Evolutionary conservation across 2,113 vertebrate species (phyloP).

Genomic region (Paramisgurnus dabryanus): DNA sequence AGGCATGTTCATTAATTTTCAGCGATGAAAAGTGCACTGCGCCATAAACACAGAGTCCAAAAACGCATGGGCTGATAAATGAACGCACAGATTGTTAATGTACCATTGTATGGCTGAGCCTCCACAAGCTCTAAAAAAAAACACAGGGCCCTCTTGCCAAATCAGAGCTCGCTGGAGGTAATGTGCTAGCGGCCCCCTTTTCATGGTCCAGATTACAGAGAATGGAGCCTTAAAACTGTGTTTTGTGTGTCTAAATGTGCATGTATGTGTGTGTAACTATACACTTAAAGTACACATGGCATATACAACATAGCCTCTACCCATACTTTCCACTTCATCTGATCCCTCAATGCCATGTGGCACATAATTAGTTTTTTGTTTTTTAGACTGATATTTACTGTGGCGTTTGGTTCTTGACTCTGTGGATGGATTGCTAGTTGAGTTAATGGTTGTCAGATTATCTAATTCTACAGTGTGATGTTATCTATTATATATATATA

Average conservation of each 20-base stretch:
- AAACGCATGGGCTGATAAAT: slow-evolving; percentile 96
- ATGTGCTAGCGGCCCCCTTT: slow-evolving; percentile 70
- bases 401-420: slow-evolving; percentile 28
- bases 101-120: slow-evolving; percentile 91
- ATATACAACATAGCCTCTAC: slow-evolving; percentile 51
- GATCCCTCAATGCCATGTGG: slow-evolving; percentile 55
- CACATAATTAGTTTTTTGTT: slow-evolving; percentile 61
- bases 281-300: slow-evolving; percentile 59
- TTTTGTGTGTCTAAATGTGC: slow-evolving; percentile 31
- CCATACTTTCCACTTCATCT: slow-evolving; percentile 8
- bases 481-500: not conserved
- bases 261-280: slow-evolving; percentile 30
- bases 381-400: slow-evolving; percentile 57
- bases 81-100: slow-evolving; percentile 98
- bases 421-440: slow-evolving; percentile 10
- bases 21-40: slow-evolving; percentile 98
- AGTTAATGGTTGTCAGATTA: slow-evolving; percentile 22
- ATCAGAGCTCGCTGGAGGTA: slow-evolving; percentile 82
- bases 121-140: slow-evolving; percentile 74
- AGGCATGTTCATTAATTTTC: slow-evolving; percentile 99
- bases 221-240: slow-evolving; percentile 60
- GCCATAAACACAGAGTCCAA: slow-evolving; percentile 98
- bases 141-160: slow-evolving; percentile 78
- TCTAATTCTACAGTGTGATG: not conserved
- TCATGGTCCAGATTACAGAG: slow-evolving; percentile 73